phyloP scores from a whole-genome alignment of 2,888 invertebrate genomes.

The Apamea epomidion region DNA sequence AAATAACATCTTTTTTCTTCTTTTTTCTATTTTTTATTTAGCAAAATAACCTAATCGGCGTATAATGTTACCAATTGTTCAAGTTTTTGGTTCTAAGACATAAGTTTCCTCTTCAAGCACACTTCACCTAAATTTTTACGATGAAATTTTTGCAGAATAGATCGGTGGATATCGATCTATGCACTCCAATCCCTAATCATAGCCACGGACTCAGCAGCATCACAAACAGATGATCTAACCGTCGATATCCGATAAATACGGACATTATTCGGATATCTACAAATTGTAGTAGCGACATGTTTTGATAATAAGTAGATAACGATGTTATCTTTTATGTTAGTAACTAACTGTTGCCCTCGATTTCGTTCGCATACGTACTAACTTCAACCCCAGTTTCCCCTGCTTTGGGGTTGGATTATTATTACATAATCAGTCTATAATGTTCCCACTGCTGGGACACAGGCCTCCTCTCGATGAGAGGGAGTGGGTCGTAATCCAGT shows the following conservation, averaged over 20 bases:
- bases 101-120: no score
- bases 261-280: not conserved
- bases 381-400: not conserved
- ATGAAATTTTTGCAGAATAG: not conserved
- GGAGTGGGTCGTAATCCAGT: no score
- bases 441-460: no score
- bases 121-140: not conserved
- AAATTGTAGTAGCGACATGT: conserved; percentile 1
- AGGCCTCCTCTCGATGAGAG: no score
- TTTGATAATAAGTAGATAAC: not conserved
- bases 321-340: not conserved
- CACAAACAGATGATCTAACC: not conserved
- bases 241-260: not conserved
- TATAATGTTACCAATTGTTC: no score
- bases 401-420: not conserved
- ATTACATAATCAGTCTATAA: not conserved
- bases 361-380: not conserved
- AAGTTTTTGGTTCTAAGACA: no score
- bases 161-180: not conserved
- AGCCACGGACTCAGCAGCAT: not conserved
- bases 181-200: not conserved
- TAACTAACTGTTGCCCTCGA: not conserved
- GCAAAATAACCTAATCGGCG: no score
- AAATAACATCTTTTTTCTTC: no score
- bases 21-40: no score